Percentiles rank a stretch among this genome's conserved stretches.
phyloP scores from a whole-genome alignment of 2,113 vertebrate genomes.

The Pampusana beccarii region DNA sequence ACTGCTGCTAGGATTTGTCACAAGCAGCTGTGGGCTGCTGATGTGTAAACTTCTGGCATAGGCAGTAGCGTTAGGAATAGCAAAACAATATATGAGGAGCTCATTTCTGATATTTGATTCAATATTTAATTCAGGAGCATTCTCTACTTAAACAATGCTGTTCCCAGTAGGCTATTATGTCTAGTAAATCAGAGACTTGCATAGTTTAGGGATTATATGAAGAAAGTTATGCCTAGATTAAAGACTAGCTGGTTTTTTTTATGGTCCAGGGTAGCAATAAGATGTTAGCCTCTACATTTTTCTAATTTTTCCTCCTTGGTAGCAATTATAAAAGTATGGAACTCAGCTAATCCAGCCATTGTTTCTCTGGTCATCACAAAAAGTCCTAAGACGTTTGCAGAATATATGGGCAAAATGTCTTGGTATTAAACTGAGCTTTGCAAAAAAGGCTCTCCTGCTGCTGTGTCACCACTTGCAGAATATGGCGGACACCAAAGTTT shows the following conservation, averaged over 20 bases:
- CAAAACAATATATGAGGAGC: neutral
- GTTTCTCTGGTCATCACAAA: neutral
- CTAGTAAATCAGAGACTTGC: neutral
- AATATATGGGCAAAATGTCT: fast-evolving
- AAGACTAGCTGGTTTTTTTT: neutral
- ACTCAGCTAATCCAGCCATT: neutral
- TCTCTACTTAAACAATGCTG: neutral
- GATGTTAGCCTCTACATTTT: neutral
- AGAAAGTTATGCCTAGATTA: neutral
- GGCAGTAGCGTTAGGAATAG: neutral
- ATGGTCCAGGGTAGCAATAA: fast-evolving
- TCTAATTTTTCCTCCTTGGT: fast-evolving
- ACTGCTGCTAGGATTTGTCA: neutral
- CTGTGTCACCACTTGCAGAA: neutral
- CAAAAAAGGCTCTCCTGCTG: neutral
- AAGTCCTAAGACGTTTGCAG: neutral
- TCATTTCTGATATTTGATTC: neutral
- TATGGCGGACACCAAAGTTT: fast-evolving
- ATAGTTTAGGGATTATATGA: fast-evolving
- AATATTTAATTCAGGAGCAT: neutral
- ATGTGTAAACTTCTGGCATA: neutral
- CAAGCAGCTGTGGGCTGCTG: neutral
- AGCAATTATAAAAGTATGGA: too few species aligned
- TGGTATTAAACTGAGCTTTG: fast-evolving
- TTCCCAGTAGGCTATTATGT: neutral